Evolutionary conservation across 2,113 vertebrate species (phyloP), one percentile per base, ranked within the genome.

Genomic region (Rhagologus leucostigma): DNA sequence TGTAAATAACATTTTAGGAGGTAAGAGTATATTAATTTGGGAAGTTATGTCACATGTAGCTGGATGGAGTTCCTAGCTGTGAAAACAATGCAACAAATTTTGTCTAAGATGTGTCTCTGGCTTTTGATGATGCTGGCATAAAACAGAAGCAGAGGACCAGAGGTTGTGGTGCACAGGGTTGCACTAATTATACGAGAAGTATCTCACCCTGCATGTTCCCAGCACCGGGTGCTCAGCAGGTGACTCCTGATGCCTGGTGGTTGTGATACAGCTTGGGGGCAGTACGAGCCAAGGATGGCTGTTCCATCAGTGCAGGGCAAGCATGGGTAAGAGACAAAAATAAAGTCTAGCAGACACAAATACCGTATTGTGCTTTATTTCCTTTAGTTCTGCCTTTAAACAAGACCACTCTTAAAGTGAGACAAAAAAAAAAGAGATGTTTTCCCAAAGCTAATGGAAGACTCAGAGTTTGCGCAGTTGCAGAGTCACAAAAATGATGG

Each of bases 211-310:
- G 49, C 19, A 7, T 11, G 33, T 24, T 76, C 16, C 18, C 27
- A n/a, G 82, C 50, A 39, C 23, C 0, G 0, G 10, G 21, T 3
- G 0, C 42, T 50, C 46, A 29, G 26, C 37, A 83, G 52, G 0
- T 24, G 27, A 30, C 27, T 63, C 15, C 17, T 0, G 1, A 27
- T 55, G 50, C 53, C 53, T 52, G 26, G 23, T 47, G 47, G 10
- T 16, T 77, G 42, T 55, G 30, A 59, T 8, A 2, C 4, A 47
- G 56, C 57, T 23, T 32, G 37, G 46, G n/a, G 24, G 11, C 2
- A 6, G 21, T 32, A 57, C 5, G 27, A 91, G 65, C 64, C 44
- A 75, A 44, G 46, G 52, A 18, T 1, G 10, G 32, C 21, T 52
- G 21, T 62, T 80, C 53, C 39, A 44, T 24, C 46, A 35, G 21